Evolutionary conservation across 2,888 invertebrate genomes (phyloP).

Genomic region (Hydraecia micacea): DNA sequence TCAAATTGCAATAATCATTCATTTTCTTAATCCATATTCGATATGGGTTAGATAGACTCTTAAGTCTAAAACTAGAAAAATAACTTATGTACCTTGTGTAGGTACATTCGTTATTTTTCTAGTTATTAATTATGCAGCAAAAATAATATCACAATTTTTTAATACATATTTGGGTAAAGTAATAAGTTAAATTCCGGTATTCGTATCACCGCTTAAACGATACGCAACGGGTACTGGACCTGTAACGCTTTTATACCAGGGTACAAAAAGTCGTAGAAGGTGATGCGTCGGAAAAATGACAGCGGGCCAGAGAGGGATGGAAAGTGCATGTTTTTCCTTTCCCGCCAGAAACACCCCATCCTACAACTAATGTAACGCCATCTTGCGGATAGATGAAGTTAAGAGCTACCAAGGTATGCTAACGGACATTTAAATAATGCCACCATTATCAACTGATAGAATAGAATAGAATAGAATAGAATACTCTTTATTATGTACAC

Average conservation of each 20-base stretch:
- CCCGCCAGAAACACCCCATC: neutral
- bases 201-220: neutral
- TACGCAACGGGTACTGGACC: neutral
- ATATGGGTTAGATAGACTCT: neutral
- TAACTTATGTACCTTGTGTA: neutral
- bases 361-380: neutral
- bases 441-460: neutral
- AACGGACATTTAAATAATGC: neutral
- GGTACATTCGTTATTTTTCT: too few relatives aligned
- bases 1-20: neutral
- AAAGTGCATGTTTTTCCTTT: neutral
- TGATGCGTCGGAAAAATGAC: neutral
- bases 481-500: too few relatives aligned
- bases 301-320: neutral
- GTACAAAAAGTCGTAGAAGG: neutral
- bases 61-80: too few relatives aligned
- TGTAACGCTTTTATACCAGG: neutral
- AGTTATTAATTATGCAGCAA: neutral
- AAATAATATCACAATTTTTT: neutral
- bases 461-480: too few relatives aligned
- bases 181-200: neutral
- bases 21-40: neutral
- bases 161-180: neutral
- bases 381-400: neutral
- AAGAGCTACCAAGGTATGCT: neutral